Percentiles rank a stretch among this genome's conserved stretches.
phyloP scores from a whole-genome alignment of 2,113 vertebrate species.

The Rynchops niger region DNA sequence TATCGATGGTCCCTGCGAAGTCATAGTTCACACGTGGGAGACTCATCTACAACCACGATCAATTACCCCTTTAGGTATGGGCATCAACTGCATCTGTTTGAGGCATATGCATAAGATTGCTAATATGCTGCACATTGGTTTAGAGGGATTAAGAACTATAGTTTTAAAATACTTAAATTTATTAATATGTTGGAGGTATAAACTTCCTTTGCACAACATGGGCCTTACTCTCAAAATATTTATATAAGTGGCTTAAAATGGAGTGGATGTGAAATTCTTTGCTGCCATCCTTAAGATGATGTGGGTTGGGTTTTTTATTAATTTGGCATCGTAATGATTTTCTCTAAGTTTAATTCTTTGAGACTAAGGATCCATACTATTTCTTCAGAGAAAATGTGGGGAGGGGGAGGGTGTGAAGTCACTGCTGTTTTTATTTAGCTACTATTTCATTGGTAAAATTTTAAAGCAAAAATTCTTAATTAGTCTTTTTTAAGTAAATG shows the following conservation, averaged over 20 bases:
- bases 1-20: constrained; percentile 91
- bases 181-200: constrained; percentile 35
- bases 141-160: constrained; percentile 59
- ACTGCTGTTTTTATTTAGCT: not conserved
- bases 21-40: constrained; percentile 99
- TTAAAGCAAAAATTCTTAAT: not conserved
- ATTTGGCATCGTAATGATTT: constrained; percentile 17
- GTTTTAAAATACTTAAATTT: constrained; percentile 34
- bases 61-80: constrained; percentile 98
- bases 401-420: constrained; percentile 6
- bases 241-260: constrained; percentile 38
- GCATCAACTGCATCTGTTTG: constrained; percentile 81
- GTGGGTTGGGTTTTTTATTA: not conserved
- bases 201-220: constrained; percentile 57
- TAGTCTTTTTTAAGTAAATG: not conserved
- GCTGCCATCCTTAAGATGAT: not conserved
- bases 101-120: constrained; percentile 82
- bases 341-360: constrained; percentile 37
- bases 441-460: not conserved
- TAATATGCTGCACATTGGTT: constrained; percentile 78
- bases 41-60: constrained; percentile 96
- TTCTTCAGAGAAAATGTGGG: not conserved
- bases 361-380: constrained; percentile 63
- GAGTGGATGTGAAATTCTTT: not conserved
- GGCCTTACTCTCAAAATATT: constrained; percentile 68